Base-by-base conservation (phyloP, 1,140 invertebrate genomes). In the Drosophila sp. region DNA sequence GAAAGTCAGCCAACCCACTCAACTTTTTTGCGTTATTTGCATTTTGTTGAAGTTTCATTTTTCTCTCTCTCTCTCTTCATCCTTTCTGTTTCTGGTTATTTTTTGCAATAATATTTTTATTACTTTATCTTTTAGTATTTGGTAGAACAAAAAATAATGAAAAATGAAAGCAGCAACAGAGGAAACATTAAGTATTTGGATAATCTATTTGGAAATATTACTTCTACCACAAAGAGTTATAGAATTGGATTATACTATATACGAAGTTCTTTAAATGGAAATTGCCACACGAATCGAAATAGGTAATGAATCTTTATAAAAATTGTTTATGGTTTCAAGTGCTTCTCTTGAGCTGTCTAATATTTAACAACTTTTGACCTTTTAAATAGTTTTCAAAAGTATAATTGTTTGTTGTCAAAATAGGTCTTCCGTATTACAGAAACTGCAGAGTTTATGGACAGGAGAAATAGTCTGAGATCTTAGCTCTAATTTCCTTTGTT, bases 21-120 rank as follows among this genome's bases (percentile, higher is more conserved):
- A 63, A 67, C 70, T 58, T 38, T 69, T 57, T 69, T 57, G 63
- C 47, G 74, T 73, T 86, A 87, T 87, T 87, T 87, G 84, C 83
- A 87, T 89, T 87, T 76, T 72, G 72, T 72, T 80, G 35, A 82
- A 70, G 66, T 72, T 65, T 50, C 25, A 50, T 77, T 70, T 70
- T 33, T 38, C 56, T 68, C 55, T 64, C 30, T 50, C 35, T 50
- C 23, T 8, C 27, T 66, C 69, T 27, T 40, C 65, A 38, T 66
- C 66, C 40, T 41, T 27, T 44, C 27, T 61, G 41, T 25, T 66
- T 63, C 54, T 32, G 3, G 30, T 32, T 33, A 38, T 38, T 56
- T 33, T 56, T 38, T 30, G 58, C 70, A 80, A 72, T 85, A 78
- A 80, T 60, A 85, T 85, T 85, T 76, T 57, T 67, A 70, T 75